Base-by-base conservation (phyloP, 2,888 invertebrate genomes). In the Cistogaster globosa region DNA sequence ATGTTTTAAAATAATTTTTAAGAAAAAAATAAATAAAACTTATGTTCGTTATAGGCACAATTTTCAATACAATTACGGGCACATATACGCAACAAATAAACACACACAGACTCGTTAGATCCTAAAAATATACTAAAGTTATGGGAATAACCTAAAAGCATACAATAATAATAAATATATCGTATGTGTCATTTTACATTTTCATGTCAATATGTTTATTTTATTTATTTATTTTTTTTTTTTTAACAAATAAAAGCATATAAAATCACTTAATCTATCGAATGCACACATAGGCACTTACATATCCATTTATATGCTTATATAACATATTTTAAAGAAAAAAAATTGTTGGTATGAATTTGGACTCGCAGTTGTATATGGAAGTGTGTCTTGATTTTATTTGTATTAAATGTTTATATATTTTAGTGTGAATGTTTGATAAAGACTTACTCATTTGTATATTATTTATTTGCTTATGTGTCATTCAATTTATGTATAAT, bases 141-240 rank as follows among this genome's bases (percentile, higher is more conserved):
- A 48, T 48, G 16, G 3, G n/a, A 32, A 55, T 67, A 48, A 22
- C 22, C 20, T 58, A 48, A 7, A 9, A 51, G 45, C 57, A 20
- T n/a, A 57, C 80, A 79, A 71, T 76, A 71, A 65, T 42, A 60
- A 65, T 75, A 32, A 1, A 26, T 26, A 65, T 79, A 62, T 62
- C 51, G 65, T 62, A 42, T 77, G 62, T 72, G 78, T 53, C 62
- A 57, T 57, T 80, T 84, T 60, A 55, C 76, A 48, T 72, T 55
- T 76, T 72, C 32, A 84, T 77, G 80, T 80, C 84, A 84, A 84
- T 80, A 80, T 84, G 48, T 84, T 79, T 77, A 77, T 75, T 65
- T 57, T 67, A 67, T 83, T 38, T 65, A 60, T 60, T 36, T 72
- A 63, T 58, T 57, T 67, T 67, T 83, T 67, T 83, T 38, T 65